Percentiles rank a stretch among this genome's conserved stretches.
phyloP scores from a whole-genome alignment of 2,797 vertebrate genomes.

The Lagodon rhomboides region DNA sequence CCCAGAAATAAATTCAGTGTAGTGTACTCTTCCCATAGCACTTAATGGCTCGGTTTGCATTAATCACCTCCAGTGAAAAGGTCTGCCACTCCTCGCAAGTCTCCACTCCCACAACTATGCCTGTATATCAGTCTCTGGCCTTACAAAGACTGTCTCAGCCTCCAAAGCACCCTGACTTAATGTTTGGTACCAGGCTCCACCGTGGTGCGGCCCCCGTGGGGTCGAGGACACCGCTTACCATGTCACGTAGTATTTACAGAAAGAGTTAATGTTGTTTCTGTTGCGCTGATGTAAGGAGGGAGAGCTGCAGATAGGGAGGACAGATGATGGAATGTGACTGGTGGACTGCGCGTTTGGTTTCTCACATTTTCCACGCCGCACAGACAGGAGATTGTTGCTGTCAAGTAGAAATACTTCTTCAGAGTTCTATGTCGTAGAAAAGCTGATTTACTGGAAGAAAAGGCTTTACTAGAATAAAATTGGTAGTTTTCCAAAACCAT shows the following conservation, averaged over 20 bases:
- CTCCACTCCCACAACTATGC: slow-evolving; percentile 73
- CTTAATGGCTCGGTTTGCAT: slow-evolving; percentile 70
- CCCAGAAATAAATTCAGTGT: slow-evolving; percentile 73
- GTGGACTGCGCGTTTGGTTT: slow-evolving; percentile 15
- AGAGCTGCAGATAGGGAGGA: slow-evolving; percentile 46
- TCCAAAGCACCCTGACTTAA: slow-evolving; percentile 70
- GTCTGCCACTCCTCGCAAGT: slow-evolving; percentile 68
- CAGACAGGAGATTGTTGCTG: slow-evolving; percentile 6
- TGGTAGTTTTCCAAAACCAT: slow-evolving; percentile 1
- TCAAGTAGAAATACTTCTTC: slow-evolving; percentile 11
- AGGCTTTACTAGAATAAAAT: not conserved
- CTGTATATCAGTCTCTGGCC: slow-evolving; percentile 74
- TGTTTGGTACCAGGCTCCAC: slow-evolving; percentile 78
- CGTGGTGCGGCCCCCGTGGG: slow-evolving; percentile 46
- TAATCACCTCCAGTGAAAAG: slow-evolving; percentile 84
- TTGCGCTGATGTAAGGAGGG: slow-evolving; percentile 49
- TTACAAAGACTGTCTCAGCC: slow-evolving; percentile 74
- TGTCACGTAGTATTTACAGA: slow-evolving; percentile 56
- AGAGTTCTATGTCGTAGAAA: slow-evolving; percentile 12
- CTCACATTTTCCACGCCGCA: slow-evolving; percentile 9
- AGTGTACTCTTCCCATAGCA: slow-evolving; percentile 67
- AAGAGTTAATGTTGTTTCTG: slow-evolving; percentile 63
- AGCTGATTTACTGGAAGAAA: not conserved
- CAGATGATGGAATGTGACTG: slow-evolving; percentile 50
- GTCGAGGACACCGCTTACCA: slow-evolving; percentile 40